A percentile compares a stretch with the other conserved stretches of the same genome.
Conservation (phyloP, 2,797 vertebrate genomes). For the Argentina silus region DNA sequence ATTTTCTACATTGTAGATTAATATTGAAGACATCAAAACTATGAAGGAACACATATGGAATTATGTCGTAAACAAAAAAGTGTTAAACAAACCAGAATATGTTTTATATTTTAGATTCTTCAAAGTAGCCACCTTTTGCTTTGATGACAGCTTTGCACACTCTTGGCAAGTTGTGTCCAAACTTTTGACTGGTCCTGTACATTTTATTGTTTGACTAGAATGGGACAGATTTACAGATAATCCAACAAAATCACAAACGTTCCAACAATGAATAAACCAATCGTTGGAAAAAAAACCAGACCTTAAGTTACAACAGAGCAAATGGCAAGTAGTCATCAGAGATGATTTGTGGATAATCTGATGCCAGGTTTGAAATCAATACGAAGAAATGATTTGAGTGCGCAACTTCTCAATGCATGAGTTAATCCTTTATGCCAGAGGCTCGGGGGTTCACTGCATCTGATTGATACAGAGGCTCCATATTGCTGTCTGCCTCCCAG, state of each 20-base stretch:
- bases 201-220: not conserved
- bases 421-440: slow-evolving; percentile 6
- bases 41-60: too few relatives aligned
- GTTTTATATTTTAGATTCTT: too few relatives aligned
- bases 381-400: slow-evolving; percentile 5
- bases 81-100: too few relatives aligned
- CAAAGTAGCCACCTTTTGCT: too few relatives aligned
- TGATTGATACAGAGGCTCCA: slow-evolving; percentile 22
- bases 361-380: slow-evolving; percentile 29
- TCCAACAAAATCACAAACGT: not conserved
- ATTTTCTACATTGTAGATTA: too few relatives aligned
- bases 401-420: not conserved
- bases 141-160: too few relatives aligned
- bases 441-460: slow-evolving; percentile 30
- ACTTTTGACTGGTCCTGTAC: too few relatives aligned
- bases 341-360: not conserved
- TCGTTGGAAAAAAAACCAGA: not conserved
- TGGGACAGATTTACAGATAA: not conserved
- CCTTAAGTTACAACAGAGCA: not conserved
- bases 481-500: slow-evolving; percentile 4
- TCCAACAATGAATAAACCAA: not conserved
- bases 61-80: too few relatives aligned
- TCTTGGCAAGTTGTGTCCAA: too few relatives aligned
- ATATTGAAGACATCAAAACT: too few relatives aligned
- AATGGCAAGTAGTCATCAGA: not conserved